These are phyloP conservation scores for Rhynchonycteris naso DNA, from an alignment of 2,797 vertebrate species.

Conservation along the genomic window DNA sequence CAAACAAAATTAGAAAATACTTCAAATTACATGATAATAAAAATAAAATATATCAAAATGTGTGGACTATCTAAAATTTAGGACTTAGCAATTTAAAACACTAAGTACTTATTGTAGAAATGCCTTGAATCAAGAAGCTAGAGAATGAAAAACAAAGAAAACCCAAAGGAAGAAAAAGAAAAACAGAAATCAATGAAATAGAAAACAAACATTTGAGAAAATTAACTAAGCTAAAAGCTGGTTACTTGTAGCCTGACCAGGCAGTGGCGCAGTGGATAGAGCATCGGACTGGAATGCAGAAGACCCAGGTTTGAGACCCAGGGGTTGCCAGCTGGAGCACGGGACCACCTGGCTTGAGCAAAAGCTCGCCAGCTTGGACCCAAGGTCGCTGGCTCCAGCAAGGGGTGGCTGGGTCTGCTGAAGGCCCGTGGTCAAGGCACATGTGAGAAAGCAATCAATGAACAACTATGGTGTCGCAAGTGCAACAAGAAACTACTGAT, in stretches of 20 bases:
- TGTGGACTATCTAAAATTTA: neutral
- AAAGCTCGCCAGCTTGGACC: too few species aligned
- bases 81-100: neutral
- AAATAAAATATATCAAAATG: neutral
- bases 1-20: conserved; percentile 8
- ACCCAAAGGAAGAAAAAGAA: neutral
- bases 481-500: too few species aligned
- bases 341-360: too few species aligned
- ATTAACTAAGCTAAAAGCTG: neutral
- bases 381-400: too few species aligned
- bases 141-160: conserved; percentile 9
- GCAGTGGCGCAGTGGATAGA: too few species aligned
- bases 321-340: too few species aligned
- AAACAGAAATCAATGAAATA: neutral
- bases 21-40: conserved; percentile 21
- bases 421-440: too few species aligned
- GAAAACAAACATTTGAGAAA: neutral
- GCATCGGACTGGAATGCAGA: too few species aligned
- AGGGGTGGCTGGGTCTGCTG: too few species aligned
- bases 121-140: neutral
- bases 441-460: too few species aligned
- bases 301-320: too few species aligned
- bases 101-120: neutral
- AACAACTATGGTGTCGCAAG: too few species aligned
- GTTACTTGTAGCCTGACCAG: neutral